A percentile compares a stretch with the other conserved stretches of the same genome.
Conservation (phyloP, 1,140 invertebrate genomes). For the Ips nitidus region DNA sequence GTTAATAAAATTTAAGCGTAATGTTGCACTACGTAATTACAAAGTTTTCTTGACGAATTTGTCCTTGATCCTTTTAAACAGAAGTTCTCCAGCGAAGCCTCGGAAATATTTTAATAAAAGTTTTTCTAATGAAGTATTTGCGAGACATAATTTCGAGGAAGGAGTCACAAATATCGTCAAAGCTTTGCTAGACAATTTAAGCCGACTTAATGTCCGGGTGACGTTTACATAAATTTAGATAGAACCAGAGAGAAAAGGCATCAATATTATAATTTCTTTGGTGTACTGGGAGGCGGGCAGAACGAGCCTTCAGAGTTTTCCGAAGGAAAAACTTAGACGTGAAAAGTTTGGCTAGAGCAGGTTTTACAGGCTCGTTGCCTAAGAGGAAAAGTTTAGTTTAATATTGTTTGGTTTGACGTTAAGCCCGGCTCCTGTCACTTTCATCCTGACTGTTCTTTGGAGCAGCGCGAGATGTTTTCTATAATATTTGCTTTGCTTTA, state of each 20-base stretch:
- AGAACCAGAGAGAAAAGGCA: slow-evolving; percentile 41
- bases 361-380: slow-evolving; percentile 49
- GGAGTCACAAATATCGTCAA: slow-evolving; percentile 16
- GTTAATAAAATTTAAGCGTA: too few relatives aligned
- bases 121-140: slow-evolving; percentile 1
- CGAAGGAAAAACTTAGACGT: slow-evolving; percentile 50
- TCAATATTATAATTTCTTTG: slow-evolving; percentile 53
- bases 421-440: slow-evolving; percentile 53
- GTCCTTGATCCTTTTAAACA: not conserved
- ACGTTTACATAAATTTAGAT: slow-evolving; percentile 41
- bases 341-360: slow-evolving; percentile 50
- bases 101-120: not conserved
- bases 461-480: slow-evolving; percentile 46
- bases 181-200: slow-evolving; percentile 30
- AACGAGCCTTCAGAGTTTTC: slow-evolving; percentile 40
- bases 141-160: slow-evolving; percentile 10
- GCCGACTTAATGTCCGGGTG: slow-evolving; percentile 21
- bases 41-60: not conserved
- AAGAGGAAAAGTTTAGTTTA: slow-evolving; percentile 54
- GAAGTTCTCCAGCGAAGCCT: not conserved
- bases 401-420: slow-evolving; percentile 54
- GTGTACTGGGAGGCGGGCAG: slow-evolving; percentile 44
- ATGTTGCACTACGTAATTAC: too few relatives aligned
- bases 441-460: slow-evolving; percentile 51
- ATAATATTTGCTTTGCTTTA: slow-evolving; percentile 49